phyloP scores from a whole-genome alignment of 2,888 invertebrate genomes.

The Taenaris catops region DNA sequence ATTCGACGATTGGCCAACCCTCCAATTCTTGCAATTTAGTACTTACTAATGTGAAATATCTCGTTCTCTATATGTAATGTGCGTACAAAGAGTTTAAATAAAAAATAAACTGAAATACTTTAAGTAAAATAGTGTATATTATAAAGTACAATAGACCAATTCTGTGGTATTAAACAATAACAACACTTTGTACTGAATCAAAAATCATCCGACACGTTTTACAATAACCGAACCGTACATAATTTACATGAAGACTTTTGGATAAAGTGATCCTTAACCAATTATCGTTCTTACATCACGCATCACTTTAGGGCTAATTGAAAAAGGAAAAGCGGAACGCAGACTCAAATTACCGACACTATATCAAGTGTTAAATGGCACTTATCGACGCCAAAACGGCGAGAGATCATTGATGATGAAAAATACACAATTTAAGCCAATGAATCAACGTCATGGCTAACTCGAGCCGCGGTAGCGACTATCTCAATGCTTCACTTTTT shows the following conservation, averaged over 20 bases:
- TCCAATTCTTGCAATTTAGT: too few species aligned
- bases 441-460: constrained; percentile 62
- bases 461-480: constrained; percentile 48
- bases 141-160: too few species aligned
- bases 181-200: too few species aligned
- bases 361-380: constrained; percentile 78
- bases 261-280: constrained; percentile 33
- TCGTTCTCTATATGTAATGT: too few species aligned
- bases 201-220: not conserved
- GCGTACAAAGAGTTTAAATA: too few species aligned
- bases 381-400: constrained; percentile 71
- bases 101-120: too few species aligned
- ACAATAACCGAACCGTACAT: not conserved
- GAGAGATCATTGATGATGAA: constrained; percentile 65
- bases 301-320: constrained; percentile 71
- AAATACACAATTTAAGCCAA: constrained; percentile 76
- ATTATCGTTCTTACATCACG: constrained; percentile 52
- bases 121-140: too few species aligned
- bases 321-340: constrained; percentile 67
- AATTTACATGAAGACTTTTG: constrained; percentile 36
- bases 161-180: too few species aligned
- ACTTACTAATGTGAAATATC: too few species aligned
- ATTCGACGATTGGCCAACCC: too few species aligned
- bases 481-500: constrained; percentile 53
- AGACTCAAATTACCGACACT: constrained; percentile 75